Percentiles rank a stretch among this genome's conserved stretches.
Conservation (phyloP, 2,113 vertebrate species). For the Peromyscus polionotus region DNA sequence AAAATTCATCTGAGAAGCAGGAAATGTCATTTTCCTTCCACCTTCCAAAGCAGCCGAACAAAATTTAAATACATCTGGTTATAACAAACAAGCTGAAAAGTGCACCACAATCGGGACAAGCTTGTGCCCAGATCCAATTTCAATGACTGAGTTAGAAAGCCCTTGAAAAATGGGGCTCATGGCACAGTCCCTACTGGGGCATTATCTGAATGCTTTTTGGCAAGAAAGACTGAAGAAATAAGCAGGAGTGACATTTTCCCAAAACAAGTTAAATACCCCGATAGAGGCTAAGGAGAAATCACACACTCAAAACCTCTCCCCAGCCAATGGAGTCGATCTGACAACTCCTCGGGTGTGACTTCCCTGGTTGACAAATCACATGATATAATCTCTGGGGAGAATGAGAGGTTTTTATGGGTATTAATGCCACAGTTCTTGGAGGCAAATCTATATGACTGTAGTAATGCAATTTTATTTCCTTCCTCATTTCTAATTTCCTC, state of each 20-base stretch:
- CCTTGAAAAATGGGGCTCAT: constrained; percentile 78
- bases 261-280: constrained; percentile 77
- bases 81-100: constrained; percentile 84
- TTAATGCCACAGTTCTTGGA: constrained; percentile 52
- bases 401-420: constrained; percentile 62
- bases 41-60: constrained; percentile 80
- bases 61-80: constrained; percentile 86
- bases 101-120: constrained; percentile 80
- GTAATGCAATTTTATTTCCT: constrained; percentile 39
- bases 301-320: constrained; percentile 68
- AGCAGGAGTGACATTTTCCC: constrained; percentile 80
- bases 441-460: constrained; percentile 58
- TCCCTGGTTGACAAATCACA: constrained; percentile 65
- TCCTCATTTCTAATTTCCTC: not conserved
- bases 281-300: constrained; percentile 70
- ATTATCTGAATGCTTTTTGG: constrained; percentile 71
- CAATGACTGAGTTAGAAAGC: constrained; percentile 82
- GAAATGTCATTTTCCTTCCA: constrained; percentile 82
- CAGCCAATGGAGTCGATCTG: constrained; percentile 53
- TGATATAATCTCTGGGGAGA: constrained; percentile 56
- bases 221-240: constrained; percentile 72
- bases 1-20: constrained; percentile 81
- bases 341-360: constrained; percentile 56
- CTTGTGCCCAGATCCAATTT: constrained; percentile 83
- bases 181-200: constrained; percentile 72